Base-by-base conservation (phyloP, 2,888 invertebrate genomes). In the Habroteleia sp. region DNA sequence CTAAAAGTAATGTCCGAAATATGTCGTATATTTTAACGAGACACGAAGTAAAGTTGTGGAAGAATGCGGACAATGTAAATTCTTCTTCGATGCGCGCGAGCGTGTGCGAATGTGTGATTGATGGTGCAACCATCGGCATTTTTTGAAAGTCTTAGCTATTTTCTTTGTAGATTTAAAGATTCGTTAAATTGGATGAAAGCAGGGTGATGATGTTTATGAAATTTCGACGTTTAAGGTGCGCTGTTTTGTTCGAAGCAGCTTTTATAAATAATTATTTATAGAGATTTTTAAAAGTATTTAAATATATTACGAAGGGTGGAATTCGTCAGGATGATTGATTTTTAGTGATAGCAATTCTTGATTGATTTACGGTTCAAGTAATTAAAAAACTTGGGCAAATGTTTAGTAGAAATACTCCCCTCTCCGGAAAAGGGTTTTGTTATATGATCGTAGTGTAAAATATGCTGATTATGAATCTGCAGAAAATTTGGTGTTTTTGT, bases 111-210 rank as follows among this genome's bases (percentile, higher is more conserved):
- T 17, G 60, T 23, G 33, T 62, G 71, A 48, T 29, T 27, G 52
- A n/a, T 52, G 14, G 29, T 44, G 13, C 14, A 35, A 46, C 35
- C 13, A 29, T 27, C 41, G 39, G 11, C 17, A 41, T 33, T n/a
- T 42, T 17, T 27, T 44, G 62, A 44, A 65, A 52, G 35, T 16
- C 13, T 62, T 62, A 20, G 16, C 11, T 14, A 8, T 35, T 71
- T 71, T 41, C 25, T 42, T 71, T 48, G 1, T 44, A 44, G 8
- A 20, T 37, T 25, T 62, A 54, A 44, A 35, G 16, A 41, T 69
- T 69, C 42, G 72, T 73, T 65, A 23, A 72, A 58, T 56, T 63
- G 72, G 72, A 72, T 56, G 63, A 20, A 63, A 56, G 63, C 72
- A 72, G 72, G 72, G 71, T 62, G 56, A 41, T 25, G 37, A 46